Base-by-base conservation (phyloP, 2,888 invertebrate species). In the Autographa gamma region DNA sequence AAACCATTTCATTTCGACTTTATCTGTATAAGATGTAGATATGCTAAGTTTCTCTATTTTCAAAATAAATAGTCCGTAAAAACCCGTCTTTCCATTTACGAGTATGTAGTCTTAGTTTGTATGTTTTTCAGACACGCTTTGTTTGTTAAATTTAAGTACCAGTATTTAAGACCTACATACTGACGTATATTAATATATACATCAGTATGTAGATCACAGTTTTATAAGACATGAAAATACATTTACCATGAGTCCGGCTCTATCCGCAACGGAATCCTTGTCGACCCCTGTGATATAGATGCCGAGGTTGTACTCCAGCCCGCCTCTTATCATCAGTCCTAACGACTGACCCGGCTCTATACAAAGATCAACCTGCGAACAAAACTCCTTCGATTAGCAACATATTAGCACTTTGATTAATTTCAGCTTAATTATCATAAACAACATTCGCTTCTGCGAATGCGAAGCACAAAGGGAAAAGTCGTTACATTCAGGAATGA, bases 281-380 rank as follows among this genome's bases (percentile, higher is more conserved):
- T 99, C 99, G 68, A 99, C 98, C 48, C 99, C 99, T 0, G 99
- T 99, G 88, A 99, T 98, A 96, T 98, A 99, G 91, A 99, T 98
- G 32, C 99, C 99, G 76, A 99, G 97, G 87, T 98, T 99, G 94
- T 99, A 99, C 93, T 99, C 99, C 70, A 98, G 97, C 18, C 99
- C 99, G 34, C 99, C 99, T 74, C 99, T 96, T 85, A 99, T 99
- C 98, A 98, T 98, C 86, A 99, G 96, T 13, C 99, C 99, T 80
- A 99, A 95, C 74, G 98, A 98, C 92, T 98, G 98, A 7, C 98
- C 98, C 13, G 98, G 98, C 90, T 98, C 98, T 89, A 98, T 98
- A 90, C 98, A 97, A 77, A 98, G 96, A 87, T 98, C 98, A 89
- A 98, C 98, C 96, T 98, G 96, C 34, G 91, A 86, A 77, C 81